phyloP scores from a whole-genome alignment of 2,888 invertebrate species.

The Cosmia trapezina region DNA sequence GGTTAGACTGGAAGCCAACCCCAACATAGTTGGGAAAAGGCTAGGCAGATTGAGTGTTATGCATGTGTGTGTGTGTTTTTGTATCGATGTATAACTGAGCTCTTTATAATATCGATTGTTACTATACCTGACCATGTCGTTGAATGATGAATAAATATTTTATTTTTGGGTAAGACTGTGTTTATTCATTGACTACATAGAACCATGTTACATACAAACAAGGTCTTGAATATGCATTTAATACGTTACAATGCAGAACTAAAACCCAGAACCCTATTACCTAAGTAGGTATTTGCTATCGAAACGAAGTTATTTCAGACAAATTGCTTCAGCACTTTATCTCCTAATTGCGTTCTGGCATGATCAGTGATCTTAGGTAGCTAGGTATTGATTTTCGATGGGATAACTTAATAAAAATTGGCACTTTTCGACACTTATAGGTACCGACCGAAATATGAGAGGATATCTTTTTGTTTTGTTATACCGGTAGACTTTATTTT shows the following conservation, averaged over 20 bases:
- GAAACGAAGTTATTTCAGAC: neutral
- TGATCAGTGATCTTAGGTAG: neutral
- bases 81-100: conserved; percentile 65
- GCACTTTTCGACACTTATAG: neutral
- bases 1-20: too few species aligned
- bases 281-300: neutral
- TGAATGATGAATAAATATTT: conserved; percentile 75
- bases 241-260: neutral
- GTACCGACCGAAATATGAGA: neutral
- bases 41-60: too few species aligned
- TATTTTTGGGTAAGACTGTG: conserved; percentile 66
- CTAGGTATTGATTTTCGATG: neutral
- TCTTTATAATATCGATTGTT: conserved; percentile 74
- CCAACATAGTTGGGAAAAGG: too few species aligned
- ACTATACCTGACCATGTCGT: conserved; percentile 72
- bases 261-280: too few species aligned
- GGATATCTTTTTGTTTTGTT: neutral
- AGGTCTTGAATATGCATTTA: neutral
- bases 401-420: conserved; percentile 1
- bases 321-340: neutral
- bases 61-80: conserved; percentile 58
- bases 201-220: too few species aligned
- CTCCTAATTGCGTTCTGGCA: neutral
- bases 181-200: conserved; percentile 14
- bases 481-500: neutral